Evolutionary conservation across 23 tunicate species (phyloP).

Genomic region (Halocynthia aurantium): DNA sequence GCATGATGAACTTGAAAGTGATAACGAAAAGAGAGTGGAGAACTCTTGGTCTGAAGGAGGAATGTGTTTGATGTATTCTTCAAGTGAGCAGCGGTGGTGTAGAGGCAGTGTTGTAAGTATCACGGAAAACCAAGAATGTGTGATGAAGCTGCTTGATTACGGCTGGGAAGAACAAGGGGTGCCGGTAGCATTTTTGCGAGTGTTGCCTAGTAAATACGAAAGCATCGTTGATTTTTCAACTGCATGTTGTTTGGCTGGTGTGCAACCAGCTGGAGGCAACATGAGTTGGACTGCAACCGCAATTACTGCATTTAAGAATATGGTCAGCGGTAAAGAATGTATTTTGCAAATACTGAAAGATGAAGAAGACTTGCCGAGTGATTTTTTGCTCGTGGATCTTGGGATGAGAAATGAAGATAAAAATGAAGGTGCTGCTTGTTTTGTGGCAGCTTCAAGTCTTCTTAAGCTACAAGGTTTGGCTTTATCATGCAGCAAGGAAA

Average conservation of each 20-base stretch:
- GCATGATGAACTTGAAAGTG: conserved; percentile 1
- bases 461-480: no score
- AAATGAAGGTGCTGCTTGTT: no score
- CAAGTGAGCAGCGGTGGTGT: conserved; percentile 64
- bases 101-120: conserved; percentile 26
- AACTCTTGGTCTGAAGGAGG: conserved; percentile 17
- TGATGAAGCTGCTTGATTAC: conserved; percentile 30
- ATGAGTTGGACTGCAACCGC: conserved; percentile 56
- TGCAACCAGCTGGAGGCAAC: conserved; percentile 73
- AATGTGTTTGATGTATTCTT: conserved; percentile 38
- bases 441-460: no score
- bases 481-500: no score
- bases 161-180: conserved; percentile 32
- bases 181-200: not conserved
- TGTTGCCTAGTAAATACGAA: conserved; percentile 4
- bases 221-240: not conserved
- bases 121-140: not conserved
- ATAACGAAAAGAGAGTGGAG: not conserved
- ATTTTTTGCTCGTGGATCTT: no score
- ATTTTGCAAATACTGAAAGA: not conserved
- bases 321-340: conserved; percentile 31
- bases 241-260: conserved; percentile 18
- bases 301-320: conserved; percentile 5
- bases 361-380: not conserved
- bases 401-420: no score